phyloP scores from a whole-genome alignment of 1,140 invertebrate genomes.

The Drosophila gunungcola region DNA sequence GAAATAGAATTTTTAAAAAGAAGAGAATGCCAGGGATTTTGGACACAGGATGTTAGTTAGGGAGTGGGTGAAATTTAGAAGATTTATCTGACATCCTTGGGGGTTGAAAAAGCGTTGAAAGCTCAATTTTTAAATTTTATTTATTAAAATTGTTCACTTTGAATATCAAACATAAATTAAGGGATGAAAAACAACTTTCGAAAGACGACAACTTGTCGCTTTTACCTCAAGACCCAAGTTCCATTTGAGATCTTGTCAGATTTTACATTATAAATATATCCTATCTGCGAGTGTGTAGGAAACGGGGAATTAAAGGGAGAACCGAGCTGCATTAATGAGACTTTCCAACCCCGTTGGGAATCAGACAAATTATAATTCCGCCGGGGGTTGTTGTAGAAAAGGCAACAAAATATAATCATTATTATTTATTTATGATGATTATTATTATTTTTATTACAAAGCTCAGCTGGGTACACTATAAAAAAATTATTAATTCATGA shows the following conservation, averaged over 20 bases:
- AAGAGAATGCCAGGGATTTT: conserved; percentile 8
- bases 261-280: conserved; percentile 9
- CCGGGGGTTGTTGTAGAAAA: conserved; percentile 23
- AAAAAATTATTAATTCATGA: not conserved
- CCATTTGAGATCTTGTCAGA: conserved; percentile 31
- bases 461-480: not conserved
- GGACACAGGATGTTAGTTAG: conserved; percentile 52
- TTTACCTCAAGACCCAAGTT: not conserved
- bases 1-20: not conserved
- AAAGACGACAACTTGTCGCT: too few relatives aligned
- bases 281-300: conserved; percentile 3
- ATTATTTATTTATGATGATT: conserved; percentile 59
- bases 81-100: too few relatives aligned
- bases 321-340: conserved; percentile 54
- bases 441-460: conserved; percentile 8
- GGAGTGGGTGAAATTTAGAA: not conserved
- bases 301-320: conserved; percentile 1
- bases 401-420: conserved; percentile 8
- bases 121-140: not conserved
- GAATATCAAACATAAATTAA: not conserved
- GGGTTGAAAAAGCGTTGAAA: not conserved
- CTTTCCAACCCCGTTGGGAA: conserved; percentile 54
- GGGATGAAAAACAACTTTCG: not conserved
- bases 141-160: too few relatives aligned
- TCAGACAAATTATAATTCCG: conserved; percentile 14